Base-by-base conservation (phyloP, 2,113 vertebrate genomes). In the Catharus fuscescens region DNA sequence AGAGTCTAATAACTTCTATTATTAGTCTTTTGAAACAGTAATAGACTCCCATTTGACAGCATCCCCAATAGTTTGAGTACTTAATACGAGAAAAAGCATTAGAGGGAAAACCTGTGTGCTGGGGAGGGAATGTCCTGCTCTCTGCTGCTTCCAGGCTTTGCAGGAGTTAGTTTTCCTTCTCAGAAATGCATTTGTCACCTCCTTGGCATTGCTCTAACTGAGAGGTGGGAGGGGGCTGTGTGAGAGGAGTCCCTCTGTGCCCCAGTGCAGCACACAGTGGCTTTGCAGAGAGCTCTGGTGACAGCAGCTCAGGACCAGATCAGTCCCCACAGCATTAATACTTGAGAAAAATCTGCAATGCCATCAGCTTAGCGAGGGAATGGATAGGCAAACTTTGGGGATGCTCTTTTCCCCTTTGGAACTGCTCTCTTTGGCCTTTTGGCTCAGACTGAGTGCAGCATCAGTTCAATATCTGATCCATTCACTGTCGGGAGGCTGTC, bases 251-350 rank as follows among this genome's bases (percentile, higher is more conserved):
- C 76, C n/a, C n/a, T 21, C 88, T 0, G 2, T 59, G 60, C n/a
- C 40, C 5, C 59, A 17, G 50, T 0, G 0, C 60, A 36, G 67
- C 7, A 2, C 59, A 20, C 0, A 0, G 40, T 45, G 64, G 40
- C 69, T 95, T 48, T 61, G 65, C 79, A 76, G 89, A 29, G 32
- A 64, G 80, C 71, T 74, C 0, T 70, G 86, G 50, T 19, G 76
- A 54, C 84, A 80, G 56, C 60, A 61, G 57, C 59, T 29, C 32
- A 14, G 78, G 66, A 59, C 62, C 36, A 53, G 26, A 25, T 34
- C 77, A 8, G 52, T 26, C 71, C 84, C 80, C 10, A 2, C 36
- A 59, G 71, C 78, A n/a, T 50, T 67, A 90, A 54, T 48, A 25
- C 77, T 90, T 77, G 14, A 86, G 34, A 59, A 70, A 38, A 64